These are phyloP conservation scores for Lutraria rhynchaena DNA, from an alignment of 1,140 invertebrate species.

Conservation along the genomic window DNA sequence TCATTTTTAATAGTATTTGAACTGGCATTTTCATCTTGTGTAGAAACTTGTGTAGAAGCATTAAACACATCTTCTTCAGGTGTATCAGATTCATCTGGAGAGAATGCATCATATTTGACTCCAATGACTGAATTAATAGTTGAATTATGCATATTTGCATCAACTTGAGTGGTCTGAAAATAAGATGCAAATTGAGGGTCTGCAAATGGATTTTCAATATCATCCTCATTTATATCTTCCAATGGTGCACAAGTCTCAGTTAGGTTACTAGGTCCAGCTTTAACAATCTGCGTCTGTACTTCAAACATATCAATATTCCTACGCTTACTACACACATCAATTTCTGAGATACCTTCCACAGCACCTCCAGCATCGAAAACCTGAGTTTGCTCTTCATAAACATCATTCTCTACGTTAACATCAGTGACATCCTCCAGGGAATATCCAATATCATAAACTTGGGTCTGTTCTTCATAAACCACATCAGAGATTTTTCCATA, in stretches of 20 bases:
- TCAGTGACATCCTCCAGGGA: no score
- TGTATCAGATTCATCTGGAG: no score
- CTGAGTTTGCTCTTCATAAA: neutral
- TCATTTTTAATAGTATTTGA: neutral
- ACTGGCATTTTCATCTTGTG: neutral
- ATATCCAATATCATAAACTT: slow-evolving; percentile 10
- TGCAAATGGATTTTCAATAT: neutral
- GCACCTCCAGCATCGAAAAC: neutral
- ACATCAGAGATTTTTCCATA: neutral
- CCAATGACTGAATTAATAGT: no score
- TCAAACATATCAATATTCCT: neutral
- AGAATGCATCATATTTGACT: no score
- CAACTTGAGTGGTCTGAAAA: no score
- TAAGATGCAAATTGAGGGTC: no score
- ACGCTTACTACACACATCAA: no score
- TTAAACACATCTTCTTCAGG: neutral
- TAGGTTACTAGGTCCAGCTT: neutral
- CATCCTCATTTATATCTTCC: neutral
- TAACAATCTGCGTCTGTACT: neutral
- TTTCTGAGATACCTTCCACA: neutral
- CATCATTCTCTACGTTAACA: neutral
- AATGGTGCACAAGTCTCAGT: no score
- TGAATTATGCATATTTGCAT: no score
- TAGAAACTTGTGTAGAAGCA: slow-evolving; percentile 3
- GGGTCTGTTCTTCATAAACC: slow-evolving; percentile 15